These are phyloP conservation scores for Coracias cyanogaster DNA, from an alignment of 2,797 vertebrate genomes.

Conservation along the genomic window DNA sequence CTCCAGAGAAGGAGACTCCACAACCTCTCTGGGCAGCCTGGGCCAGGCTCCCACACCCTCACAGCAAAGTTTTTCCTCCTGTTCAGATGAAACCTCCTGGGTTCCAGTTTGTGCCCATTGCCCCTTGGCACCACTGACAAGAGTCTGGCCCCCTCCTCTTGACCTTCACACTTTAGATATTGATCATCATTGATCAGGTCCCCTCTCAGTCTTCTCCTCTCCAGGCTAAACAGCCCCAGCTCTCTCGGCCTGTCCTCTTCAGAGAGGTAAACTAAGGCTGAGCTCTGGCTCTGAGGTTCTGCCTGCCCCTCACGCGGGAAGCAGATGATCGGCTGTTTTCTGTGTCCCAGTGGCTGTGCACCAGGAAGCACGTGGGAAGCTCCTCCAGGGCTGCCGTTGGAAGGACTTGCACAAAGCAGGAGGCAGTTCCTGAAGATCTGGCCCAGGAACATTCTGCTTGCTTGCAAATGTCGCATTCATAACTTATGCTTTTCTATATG, in stretches of 20 bases:
- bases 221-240: neutral
- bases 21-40: neutral
- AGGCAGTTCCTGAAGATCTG: neutral
- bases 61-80: neutral
- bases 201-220: neutral
- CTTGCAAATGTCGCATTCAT: rapidly evolving
- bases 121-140: neutral
- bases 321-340: neutral
- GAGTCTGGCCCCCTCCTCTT: no score
- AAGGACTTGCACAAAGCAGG: neutral
- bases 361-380: neutral
- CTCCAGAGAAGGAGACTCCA: no score
- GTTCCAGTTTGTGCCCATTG: neutral
- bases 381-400: neutral
- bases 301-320: neutral
- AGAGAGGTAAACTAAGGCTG: neutral
- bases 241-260: neutral
- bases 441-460: neutral
- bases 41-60: neutral
- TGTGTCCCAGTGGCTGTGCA: neutral
- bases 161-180: neutral
- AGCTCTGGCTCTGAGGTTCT: neutral
- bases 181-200: neutral
- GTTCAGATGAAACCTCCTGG: neutral
- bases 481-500: neutral